Evolutionary conservation across 2,888 invertebrate genomes (phyloP).

Genomic region (Trachelus troglodyta): DNA sequence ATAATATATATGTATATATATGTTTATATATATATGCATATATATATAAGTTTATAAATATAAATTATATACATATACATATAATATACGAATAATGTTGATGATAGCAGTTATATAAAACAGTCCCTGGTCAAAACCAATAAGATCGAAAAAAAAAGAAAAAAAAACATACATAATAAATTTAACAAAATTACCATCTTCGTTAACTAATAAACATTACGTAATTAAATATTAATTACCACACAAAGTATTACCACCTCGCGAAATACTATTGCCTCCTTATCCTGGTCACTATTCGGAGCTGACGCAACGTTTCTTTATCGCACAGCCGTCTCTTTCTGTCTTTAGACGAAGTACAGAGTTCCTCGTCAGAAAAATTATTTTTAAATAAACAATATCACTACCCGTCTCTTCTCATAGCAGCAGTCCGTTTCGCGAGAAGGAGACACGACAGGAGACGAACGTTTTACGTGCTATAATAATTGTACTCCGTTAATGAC

Average conservation of each 20-base stretch:
- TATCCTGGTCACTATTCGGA: too few relatives aligned
- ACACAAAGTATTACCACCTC: constrained; percentile 51
- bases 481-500: too few relatives aligned
- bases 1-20: constrained; percentile 18
- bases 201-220: constrained; percentile 45
- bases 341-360: too few relatives aligned
- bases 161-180: constrained; percentile 44
- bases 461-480: too few relatives aligned
- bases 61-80: too few relatives aligned
- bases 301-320: too few relatives aligned
- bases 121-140: constrained; percentile 65
- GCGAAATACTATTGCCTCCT: constrained; percentile 59
- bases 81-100: constrained; percentile 28
- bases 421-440: too few relatives aligned
- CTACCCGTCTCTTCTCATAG: too few relatives aligned
- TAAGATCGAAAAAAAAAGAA: constrained; percentile 54
- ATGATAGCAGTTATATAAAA: constrained; percentile 63
- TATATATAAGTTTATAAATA: constrained; percentile 5
- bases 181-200: constrained; percentile 61
- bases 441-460: too few relatives aligned
- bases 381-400: too few relatives aligned
- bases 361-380: too few relatives aligned
- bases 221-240: constrained; percentile 61
- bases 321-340: too few relatives aligned
- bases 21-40: not conserved